Evolutionary conservation across 1,140 invertebrate species (phyloP), one percentile per base, ranked within the genome.

Genomic region (Drosophila cardini): DNA sequence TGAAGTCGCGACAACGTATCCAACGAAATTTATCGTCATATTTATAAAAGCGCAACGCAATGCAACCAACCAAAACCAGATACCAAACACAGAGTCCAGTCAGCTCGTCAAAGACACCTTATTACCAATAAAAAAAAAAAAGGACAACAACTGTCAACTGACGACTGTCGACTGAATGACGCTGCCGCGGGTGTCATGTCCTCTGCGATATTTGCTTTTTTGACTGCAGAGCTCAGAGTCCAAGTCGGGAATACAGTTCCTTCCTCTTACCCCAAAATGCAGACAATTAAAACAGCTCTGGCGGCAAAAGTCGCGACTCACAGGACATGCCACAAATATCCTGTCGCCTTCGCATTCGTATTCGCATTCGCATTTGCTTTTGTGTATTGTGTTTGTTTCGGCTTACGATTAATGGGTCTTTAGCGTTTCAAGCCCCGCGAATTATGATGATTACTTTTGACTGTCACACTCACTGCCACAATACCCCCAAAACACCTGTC

Each of bases 351-450:
- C 34, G 11, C 36, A 15, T 6, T 11, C 26, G n/a, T n/a, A n/a
- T n/a, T 75, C 56, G 45, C 52, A 15, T 11, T 4, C 34, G 11
- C 36, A 15, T 6, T 11, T 30, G n/a, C 52, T 10, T 6, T 13
- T 60, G 8, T 30, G 3, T 34, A n/a, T 46, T 32, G 18, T 79
- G 63, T 67, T 57, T 61, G 52, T 34, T 52, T 7, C 11, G 68
- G 72, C 65, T 56, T 69, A 61, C 65, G 72, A 85, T 90, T 90
- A 90, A 90, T 87, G 82, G 83, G 87, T 81, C 67, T 78, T 86
- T 90, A 75, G 72, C 74, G 76, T 90, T 85, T 89, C 77, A 72
- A 50, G 71, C 42, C 68, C 63, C 68, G 62, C 32, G 56, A 83
- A 68, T 83, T 80, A 89, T 78, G 63, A 73, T 80, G 80, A 83